Percentiles rank a stretch among this genome's conserved stretches.
These are phyloP conservation scores for Dasyurus viverrinus DNA, from an alignment of 2,113 vertebrate genomes.

Conservation along the genomic window DNA sequence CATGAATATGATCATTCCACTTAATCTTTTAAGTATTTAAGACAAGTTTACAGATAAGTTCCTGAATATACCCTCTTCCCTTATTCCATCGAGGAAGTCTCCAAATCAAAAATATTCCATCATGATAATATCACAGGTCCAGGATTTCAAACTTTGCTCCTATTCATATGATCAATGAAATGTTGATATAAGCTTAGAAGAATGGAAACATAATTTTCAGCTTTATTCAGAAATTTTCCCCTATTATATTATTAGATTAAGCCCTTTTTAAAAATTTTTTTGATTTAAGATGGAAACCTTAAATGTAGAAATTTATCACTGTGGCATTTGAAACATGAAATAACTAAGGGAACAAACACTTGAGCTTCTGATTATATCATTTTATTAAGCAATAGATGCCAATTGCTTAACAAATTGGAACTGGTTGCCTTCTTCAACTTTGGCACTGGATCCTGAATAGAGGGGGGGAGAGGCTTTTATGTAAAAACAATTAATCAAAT, in stretches of 20 bases:
- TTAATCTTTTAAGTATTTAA: not conserved
- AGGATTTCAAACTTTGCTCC: not conserved
- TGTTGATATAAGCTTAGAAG: not conserved
- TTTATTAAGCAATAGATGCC: not conserved
- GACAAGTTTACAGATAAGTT: not conserved
- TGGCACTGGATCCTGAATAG: not conserved
- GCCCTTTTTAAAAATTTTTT: not conserved
- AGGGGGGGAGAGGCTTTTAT: not conserved
- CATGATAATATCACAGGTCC: not conserved
- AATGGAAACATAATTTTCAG: not conserved
- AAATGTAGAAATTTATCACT: not conserved
- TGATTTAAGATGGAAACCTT: not conserved
- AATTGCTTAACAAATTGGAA: not conserved
- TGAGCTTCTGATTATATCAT: not conserved
- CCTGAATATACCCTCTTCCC: not conserved
- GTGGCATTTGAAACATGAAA: not conserved
- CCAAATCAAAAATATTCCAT: not conserved
- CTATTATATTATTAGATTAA: not conserved
- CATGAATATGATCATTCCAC: not conserved
- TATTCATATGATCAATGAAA: not conserved
- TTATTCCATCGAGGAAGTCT: not conserved
- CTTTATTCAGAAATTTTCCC: not conserved
- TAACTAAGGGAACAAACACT: not conserved
- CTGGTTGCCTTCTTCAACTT: not conserved
- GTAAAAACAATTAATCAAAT: too few species aligned